Base-by-base conservation (phyloP, 2,797 vertebrate species). In the Aldrovandia affinis region DNA sequence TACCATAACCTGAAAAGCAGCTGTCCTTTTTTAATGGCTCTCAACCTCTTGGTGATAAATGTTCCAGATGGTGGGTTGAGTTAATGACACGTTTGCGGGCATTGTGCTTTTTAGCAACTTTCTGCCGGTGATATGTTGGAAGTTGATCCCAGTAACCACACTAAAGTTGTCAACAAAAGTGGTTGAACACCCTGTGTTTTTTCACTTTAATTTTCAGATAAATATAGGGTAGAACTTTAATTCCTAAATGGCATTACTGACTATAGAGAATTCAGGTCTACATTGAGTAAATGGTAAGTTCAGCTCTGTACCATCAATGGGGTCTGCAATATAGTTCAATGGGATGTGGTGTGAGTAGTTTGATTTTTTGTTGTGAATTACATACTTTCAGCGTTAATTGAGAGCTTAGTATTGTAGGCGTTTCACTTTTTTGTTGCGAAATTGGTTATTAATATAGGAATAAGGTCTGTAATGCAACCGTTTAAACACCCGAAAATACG, bases 1-100 rank as follows among this genome's bases (percentile, higher is more conserved):
- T 92, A 92, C 90, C 91, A 88, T 90, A 93, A 89, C 91, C 88
- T 86, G 90, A 91, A 90, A 89, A 92, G 83, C 91, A 88, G 92
- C 91, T 93, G 85, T 92, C 88, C 87, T 63, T 28, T 85, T 36
- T 50, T 77, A 77, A 47, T 10, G 39, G 0, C 73, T 47, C 5
- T 2, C 12, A 33, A 33, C 30, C 28, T 68, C 12, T 33, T 47
- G 22, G 42, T n/a, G 22, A n/a, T 44, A 12, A 44, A 12, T 3
- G 73, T 28, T 77, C 73, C 73, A 47, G 73, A 77, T 73, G 68
- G 73, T n/a, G 20, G 25, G 73, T 28, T 25, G 73, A 42, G 68
- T 73, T 44, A 12, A 77, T 73, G 68, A 15, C 5, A 30, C 3
- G 68, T 73, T 30, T 73, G 68, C 8, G 7, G 36, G 68, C 68